A percentile compares a stretch with the other conserved stretches of the same genome.
phyloP scores from a whole-genome alignment of 2,888 invertebrate genomes.

The Galerucella nymphaeae region DNA sequence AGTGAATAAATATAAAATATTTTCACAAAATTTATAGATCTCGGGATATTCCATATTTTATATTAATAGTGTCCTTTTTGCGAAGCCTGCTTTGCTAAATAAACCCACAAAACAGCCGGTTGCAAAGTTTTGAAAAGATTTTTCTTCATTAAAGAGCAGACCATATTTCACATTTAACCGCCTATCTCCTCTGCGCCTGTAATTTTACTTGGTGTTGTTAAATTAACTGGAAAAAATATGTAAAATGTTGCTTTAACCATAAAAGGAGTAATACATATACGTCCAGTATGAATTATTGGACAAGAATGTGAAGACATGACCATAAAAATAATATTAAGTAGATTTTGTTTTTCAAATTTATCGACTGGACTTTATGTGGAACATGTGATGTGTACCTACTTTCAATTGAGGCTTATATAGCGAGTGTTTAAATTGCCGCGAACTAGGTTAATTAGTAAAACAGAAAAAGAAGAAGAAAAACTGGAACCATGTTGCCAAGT shows the following conservation, averaged over 20 bases:
- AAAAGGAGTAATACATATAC: conserved; percentile 10
- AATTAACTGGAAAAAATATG: conserved; percentile 34
- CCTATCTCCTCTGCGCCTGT: conserved; percentile 20
- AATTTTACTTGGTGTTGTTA: conserved; percentile 24
- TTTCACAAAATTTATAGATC: not conserved
- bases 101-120: conserved; percentile 2
- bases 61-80: conserved; percentile 2
- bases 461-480: not conserved
- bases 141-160: conserved; percentile 12
- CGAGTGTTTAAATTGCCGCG: not conserved
- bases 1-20: too few relatives aligned
- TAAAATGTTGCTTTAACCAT: conserved; percentile 27
- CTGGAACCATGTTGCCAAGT: too few relatives aligned
- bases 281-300: conserved; percentile 26
- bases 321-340: conserved; percentile 29
- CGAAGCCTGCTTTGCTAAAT: not conserved
- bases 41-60: not conserved
- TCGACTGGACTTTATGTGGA: conserved; percentile 18
- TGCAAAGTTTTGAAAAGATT: conserved; percentile 16
- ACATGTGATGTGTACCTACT: conserved; percentile 24
- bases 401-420: conserved; percentile 26
- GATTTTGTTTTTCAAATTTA: conserved; percentile 10
- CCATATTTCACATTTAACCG: conserved; percentile 21
- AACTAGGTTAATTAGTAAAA: not conserved
- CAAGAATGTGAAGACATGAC: conserved; percentile 30